phyloP scores from a whole-genome alignment of 2,888 invertebrate species.

The Zygogramma bicolorata region DNA sequence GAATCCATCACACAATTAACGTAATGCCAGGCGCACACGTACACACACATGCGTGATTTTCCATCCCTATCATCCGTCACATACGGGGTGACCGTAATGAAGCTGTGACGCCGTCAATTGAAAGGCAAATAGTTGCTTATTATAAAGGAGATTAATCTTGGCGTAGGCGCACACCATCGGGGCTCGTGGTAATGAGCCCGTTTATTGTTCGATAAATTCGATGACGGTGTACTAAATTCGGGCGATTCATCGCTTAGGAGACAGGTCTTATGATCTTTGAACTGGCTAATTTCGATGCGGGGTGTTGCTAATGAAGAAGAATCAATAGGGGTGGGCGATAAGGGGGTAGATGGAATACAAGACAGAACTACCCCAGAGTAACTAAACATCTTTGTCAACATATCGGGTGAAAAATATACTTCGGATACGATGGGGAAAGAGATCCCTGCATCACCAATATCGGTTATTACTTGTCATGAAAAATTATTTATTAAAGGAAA shows the following conservation, averaged over 20 bases:
- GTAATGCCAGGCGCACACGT: conserved; percentile 54
- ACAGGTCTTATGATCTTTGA: conserved; percentile 34
- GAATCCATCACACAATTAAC: conserved; percentile 59
- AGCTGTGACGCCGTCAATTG: conserved; percentile 43
- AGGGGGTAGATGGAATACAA: not conserved
- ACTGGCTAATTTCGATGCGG: conserved; percentile 29
- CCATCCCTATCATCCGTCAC: conserved; percentile 13
- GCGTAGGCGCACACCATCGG: not conserved
- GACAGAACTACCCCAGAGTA: too few species aligned
- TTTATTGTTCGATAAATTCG: conserved; percentile 40
- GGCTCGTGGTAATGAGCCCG: conserved; percentile 25
- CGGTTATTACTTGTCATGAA: too few species aligned
- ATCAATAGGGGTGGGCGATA: conserved; percentile 11
- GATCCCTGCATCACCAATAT: too few species aligned
- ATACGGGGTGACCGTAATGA: conserved; percentile 38
- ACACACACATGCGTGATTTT: conserved; percentile 44
- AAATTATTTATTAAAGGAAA: too few species aligned
- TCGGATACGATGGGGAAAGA: too few species aligned
- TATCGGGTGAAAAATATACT: too few species aligned
- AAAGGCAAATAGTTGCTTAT: conserved; percentile 46
- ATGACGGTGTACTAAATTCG: conserved; percentile 35
- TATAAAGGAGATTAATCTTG: conserved; percentile 42
- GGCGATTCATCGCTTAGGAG: conserved; percentile 31
- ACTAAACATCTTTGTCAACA: too few species aligned
- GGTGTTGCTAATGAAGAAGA: conserved; percentile 19